Percentiles rank a stretch among this genome's conserved stretches.
Conservation (phyloP, 2,113 vertebrate species). For the Callipepla californica region DNA sequence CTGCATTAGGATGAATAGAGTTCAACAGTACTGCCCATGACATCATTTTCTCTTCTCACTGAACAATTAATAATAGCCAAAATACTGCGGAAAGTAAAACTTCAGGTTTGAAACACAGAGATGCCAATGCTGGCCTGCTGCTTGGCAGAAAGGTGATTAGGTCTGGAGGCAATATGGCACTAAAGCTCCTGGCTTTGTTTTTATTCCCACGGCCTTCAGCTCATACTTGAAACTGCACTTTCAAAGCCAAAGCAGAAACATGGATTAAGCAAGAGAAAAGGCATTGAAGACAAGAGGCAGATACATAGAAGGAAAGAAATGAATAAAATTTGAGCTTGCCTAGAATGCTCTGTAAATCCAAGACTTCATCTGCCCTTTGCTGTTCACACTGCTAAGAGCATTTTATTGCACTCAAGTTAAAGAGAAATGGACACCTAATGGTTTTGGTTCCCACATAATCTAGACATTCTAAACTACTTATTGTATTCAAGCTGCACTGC, state of each 20-base stretch:
- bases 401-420: not conserved
- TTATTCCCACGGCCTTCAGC: not conserved
- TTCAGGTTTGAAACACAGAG: not conserved
- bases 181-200: not conserved
- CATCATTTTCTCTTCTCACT: not conserved
- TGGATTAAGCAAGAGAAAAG: not conserved
- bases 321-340: not conserved
- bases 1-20: slow-evolving; percentile 5
- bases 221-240: not conserved
- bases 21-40: not conserved
- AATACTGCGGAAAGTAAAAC: not conserved
- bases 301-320: not conserved
- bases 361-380: not conserved
- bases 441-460: not conserved
- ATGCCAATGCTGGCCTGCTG: not conserved
- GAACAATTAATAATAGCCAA: not conserved
- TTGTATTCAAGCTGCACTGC: not conserved
- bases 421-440: not conserved
- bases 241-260: not conserved
- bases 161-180: not conserved
- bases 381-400: not conserved
- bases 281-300: not conserved
- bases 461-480: not conserved
- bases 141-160: not conserved
- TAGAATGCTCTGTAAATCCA: not conserved